These are phyloP conservation scores for Anoura caudifer DNA, from an alignment of 2,113 vertebrate species.

Conservation along the genomic window DNA sequence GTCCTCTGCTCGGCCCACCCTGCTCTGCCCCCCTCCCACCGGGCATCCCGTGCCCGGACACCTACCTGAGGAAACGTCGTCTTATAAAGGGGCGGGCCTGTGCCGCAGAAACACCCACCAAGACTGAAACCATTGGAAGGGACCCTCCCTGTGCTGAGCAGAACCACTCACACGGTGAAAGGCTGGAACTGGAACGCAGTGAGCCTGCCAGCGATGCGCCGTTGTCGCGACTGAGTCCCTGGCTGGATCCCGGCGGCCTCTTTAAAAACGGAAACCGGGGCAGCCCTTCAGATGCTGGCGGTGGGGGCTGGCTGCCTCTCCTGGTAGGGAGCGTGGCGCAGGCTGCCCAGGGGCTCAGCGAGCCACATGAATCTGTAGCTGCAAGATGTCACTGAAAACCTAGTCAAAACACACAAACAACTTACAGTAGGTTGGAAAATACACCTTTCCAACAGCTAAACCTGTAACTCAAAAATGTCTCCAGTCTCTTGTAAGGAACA, in stretches of 20 bases:
- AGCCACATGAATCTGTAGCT: not conserved
- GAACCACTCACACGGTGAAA: too few species aligned
- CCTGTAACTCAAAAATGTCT: not conserved
- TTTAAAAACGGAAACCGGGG: too few species aligned
- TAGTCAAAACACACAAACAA: not conserved
- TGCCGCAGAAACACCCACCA: too few species aligned
- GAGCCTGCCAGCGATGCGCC: too few species aligned
- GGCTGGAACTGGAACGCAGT: too few species aligned
- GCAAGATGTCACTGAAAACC: not conserved
- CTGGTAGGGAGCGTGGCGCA: not conserved
- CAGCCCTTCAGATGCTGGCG: too few species aligned
- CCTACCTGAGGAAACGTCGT: not conserved
- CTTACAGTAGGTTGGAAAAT: not conserved
- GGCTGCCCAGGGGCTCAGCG: not conserved
- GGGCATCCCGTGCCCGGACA: not conserved
- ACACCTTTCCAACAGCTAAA: too few species aligned
- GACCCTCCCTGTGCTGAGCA: too few species aligned
- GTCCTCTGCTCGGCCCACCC: not conserved
- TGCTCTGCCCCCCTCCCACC: not conserved
- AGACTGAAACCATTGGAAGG: too few species aligned
- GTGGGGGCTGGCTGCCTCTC: not conserved
- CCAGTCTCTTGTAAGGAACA: not conserved
- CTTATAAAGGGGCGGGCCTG: fast-evolving
- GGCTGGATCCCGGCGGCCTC: too few species aligned
- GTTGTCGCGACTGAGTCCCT: too few species aligned